Percentiles rank a stretch among this genome's conserved stretches.
Conservation (phyloP, 2,797 vertebrate genomes). For the Hippoglossus hippoglossus region DNA sequence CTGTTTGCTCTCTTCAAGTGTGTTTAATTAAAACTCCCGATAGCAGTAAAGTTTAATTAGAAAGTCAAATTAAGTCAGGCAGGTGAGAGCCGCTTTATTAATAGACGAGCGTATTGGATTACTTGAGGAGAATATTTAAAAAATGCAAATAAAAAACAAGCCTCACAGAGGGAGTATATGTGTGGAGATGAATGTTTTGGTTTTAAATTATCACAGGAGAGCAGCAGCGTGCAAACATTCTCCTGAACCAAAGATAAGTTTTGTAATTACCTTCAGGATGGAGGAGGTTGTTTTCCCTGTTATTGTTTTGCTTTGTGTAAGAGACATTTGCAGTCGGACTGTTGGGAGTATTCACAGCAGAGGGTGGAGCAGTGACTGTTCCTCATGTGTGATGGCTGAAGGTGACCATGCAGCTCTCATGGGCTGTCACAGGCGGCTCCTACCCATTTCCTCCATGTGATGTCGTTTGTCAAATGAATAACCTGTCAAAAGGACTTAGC, state of each 20-base stretch:
- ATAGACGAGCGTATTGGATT: constrained; percentile 36
- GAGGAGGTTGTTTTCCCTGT: constrained; percentile 5
- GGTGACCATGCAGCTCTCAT: background rate
- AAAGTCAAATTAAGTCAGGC: constrained; percentile 64
- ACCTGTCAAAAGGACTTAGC: background rate
- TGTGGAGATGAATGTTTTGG: constrained; percentile 4
- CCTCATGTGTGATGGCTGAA: background rate
- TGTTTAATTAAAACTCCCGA: constrained; percentile 69
- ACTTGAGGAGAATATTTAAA: constrained; percentile 41
- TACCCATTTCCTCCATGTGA: background rate
- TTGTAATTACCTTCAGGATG: constrained; percentile 44
- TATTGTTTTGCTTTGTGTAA: constrained; percentile 6
- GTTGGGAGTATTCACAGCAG: constrained; percentile 17
- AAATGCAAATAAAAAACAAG: constrained; percentile 36
- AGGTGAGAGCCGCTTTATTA: constrained; percentile 54
- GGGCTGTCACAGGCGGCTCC: background rate
- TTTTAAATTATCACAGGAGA: constrained; percentile 1
- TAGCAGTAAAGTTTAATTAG: constrained; percentile 69
- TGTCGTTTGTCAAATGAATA: background rate
- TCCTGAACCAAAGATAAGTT: constrained; percentile 14
- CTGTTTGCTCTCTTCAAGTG: constrained; percentile 41
- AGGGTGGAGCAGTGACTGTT: constrained; percentile 1
- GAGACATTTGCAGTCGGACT: background rate
- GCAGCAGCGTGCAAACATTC: constrained; percentile 11
- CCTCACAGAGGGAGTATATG: constrained; percentile 14